Conservation (phyloP, 1,140 invertebrate genomes). For the Papilio polytes region DNA sequence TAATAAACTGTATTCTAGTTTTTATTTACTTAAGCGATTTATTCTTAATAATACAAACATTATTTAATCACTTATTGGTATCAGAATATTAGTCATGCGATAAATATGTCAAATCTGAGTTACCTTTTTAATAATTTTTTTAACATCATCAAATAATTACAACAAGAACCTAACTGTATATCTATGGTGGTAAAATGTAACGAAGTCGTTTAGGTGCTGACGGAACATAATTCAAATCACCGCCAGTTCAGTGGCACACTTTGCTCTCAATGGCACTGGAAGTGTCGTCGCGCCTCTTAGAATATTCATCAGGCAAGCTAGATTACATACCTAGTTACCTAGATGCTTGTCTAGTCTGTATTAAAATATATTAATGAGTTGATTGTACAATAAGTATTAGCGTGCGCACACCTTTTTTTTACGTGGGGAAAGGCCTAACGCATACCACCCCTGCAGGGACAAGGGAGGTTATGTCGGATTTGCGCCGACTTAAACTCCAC, state of each 20-base stretch:
- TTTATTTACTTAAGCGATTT: not conserved
- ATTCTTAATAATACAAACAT: too few species aligned
- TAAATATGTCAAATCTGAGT: too few species aligned
- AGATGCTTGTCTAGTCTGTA: slow-evolving; percentile 19
- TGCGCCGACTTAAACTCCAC: too few species aligned
- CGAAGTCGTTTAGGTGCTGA: slow-evolving; percentile 50
- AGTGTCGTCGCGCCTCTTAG: slow-evolving; percentile 53
- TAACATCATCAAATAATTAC: not conserved
- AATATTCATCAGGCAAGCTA: slow-evolving; percentile 61
- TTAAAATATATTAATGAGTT: slow-evolving; percentile 19
- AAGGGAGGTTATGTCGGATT: too few species aligned
- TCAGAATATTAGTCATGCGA: too few species aligned
- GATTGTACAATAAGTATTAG: not conserved
- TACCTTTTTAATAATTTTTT: not conserved
- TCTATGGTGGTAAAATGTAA: slow-evolving; percentile 42
- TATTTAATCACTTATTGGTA: not conserved
- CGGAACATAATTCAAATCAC: slow-evolving; percentile 63
- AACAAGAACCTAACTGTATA: not conserved
- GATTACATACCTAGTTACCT: slow-evolving; percentile 48
- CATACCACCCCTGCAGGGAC: too few species aligned
- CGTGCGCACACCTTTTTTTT: too few species aligned
- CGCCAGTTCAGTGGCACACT: slow-evolving; percentile 54
- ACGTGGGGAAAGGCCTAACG: too few species aligned
- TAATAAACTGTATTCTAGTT: not conserved
- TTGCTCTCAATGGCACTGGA: slow-evolving; percentile 39